These are phyloP conservation scores for Parauchenoglanis ngamensis DNA, from an alignment of 2,797 vertebrate species.

Conservation along the genomic window DNA sequence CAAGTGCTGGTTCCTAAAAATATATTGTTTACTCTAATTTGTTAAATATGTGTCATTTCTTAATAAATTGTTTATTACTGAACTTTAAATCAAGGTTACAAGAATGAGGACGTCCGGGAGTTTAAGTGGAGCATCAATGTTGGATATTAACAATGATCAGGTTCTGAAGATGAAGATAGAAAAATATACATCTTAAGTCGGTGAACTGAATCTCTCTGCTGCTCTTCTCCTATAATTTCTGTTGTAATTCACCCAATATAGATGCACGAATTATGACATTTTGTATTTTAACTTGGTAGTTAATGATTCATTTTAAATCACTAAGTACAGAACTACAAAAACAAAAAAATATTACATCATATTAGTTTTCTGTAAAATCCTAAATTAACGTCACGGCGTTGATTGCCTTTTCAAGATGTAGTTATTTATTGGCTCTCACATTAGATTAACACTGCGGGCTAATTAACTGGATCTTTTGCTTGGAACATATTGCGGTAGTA, in stretches of 20 bases:
- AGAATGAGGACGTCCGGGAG: neutral
- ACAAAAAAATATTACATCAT: neutral
- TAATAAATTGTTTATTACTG: neutral
- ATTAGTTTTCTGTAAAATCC: slow-evolving; percentile 2
- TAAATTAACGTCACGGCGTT: slow-evolving; percentile 18
- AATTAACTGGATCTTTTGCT: slow-evolving; percentile 22
- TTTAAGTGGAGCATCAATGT: neutral
- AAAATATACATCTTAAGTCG: neutral
- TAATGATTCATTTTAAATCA: neutral
- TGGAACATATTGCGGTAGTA: slow-evolving; percentile 25
- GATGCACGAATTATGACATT: neutral
- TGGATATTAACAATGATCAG: neutral
- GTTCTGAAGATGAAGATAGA: neutral
- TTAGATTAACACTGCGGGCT: neutral
- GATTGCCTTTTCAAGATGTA: slow-evolving; percentile 14
- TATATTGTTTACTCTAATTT: neutral
- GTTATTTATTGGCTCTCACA: slow-evolving; percentile 7
- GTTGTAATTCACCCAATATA: neutral
- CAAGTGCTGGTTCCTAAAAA: neutral
- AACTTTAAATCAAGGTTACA: neutral
- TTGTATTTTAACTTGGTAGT: neutral
- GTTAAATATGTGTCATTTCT: neutral
- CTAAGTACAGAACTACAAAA: neutral
- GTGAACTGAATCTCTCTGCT: neutral
- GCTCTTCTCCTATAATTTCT: neutral